phyloP scores from a whole-genome alignment of 2,113 vertebrate genomes.

The Ophthalmolycus amberensis region DNA sequence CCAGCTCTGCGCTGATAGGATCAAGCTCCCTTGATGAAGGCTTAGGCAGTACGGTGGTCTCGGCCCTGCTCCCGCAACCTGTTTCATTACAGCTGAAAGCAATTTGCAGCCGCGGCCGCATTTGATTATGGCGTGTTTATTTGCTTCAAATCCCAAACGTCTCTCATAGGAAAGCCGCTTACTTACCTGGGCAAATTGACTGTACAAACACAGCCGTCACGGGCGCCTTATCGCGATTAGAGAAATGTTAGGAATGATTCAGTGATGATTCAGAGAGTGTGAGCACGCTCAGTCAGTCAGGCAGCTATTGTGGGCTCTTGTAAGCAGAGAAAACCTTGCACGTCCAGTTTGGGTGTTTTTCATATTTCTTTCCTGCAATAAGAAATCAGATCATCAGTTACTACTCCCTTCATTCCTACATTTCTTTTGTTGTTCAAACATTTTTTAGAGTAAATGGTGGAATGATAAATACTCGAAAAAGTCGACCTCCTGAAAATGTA shows the following conservation, averaged over 20 bases:
- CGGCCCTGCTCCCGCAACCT: conserved; percentile 55
- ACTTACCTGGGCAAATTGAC: conserved; percentile 65
- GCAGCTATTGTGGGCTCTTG: conserved; percentile 19
- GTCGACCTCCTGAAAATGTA: conserved; percentile 16
- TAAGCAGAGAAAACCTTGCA: background rate
- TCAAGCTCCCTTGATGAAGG: conserved; percentile 64
- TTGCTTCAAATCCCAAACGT: conserved; percentile 58
- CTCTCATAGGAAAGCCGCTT: conserved; percentile 66
- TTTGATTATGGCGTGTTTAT: conserved; percentile 75
- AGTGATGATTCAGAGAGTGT: conserved; percentile 36
- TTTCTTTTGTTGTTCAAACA: background rate
- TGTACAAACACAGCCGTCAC: conserved; percentile 46
- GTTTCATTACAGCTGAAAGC: conserved; percentile 71
- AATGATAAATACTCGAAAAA: conserved; percentile 2
- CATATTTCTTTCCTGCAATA: background rate
- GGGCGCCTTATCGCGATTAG: conserved; percentile 40
- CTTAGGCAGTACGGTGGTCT: conserved; percentile 52
- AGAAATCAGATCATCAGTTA: background rate
- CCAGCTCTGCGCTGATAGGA: conserved; percentile 58
- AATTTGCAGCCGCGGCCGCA: conserved; percentile 62
- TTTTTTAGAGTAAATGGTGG: background rate
- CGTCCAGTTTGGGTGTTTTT: background rate
- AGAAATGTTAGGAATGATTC: conserved; percentile 24
- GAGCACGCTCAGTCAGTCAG: background rate
- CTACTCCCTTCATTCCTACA: background rate